Evolutionary conservation across 1,140 invertebrate species (phyloP).

Genomic region (Pseudomyrmex concolor): DNA sequence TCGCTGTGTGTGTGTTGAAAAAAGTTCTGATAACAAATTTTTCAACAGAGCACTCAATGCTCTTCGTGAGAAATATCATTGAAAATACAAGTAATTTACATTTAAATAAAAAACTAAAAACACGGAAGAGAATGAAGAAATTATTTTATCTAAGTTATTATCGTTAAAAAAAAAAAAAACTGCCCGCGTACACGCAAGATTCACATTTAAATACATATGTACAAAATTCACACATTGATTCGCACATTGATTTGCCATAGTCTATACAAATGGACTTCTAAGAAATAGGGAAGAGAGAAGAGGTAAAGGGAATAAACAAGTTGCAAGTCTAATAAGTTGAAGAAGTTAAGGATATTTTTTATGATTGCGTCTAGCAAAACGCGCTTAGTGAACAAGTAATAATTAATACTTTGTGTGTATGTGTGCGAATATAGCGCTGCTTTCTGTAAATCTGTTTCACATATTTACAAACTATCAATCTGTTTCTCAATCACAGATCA

Average conservation of each 20-base stretch:
- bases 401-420: too few species aligned
- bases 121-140: not conserved
- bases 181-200: constrained; percentile 69
- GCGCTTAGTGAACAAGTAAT: too few species aligned
- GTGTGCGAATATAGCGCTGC: too few species aligned
- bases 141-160: not conserved
- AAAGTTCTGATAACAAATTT: too few species aligned
- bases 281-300: not conserved
- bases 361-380: constrained; percentile 29
- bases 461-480: too few species aligned
- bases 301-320: not conserved
- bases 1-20: too few species aligned
- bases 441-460: too few species aligned
- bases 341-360: constrained; percentile 52
- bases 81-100: too few species aligned
- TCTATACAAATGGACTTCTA: constrained; percentile 32
- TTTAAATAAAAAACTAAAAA: not conserved
- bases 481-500: too few species aligned
- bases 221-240: constrained; percentile 72
- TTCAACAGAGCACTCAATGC: too few species aligned
- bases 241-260: constrained; percentile 27
- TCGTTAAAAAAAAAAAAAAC: constrained; percentile 75
- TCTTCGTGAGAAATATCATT: too few species aligned
- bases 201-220: constrained; percentile 69
- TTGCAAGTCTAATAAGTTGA: constrained; percentile 26